These are phyloP conservation scores for Callinectes sapidus DNA, from an alignment of 2,888 invertebrate genomes.

Conservation along the genomic window DNA sequence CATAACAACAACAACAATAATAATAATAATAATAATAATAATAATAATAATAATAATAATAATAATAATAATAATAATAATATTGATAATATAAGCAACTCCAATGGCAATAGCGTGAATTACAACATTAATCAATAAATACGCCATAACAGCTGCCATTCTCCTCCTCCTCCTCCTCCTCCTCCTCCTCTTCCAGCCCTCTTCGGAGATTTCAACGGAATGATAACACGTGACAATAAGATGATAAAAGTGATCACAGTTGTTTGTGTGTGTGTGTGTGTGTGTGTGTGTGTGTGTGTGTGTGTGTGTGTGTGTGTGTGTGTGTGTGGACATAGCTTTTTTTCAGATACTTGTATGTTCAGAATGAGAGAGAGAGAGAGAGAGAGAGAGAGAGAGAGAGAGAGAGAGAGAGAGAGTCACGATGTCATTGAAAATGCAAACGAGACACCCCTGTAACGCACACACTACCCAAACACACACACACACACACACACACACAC, in stretches of 20 bases:
- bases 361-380: constrained; percentile 36
- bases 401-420: background rate
- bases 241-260: background rate
- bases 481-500: background rate
- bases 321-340: background rate
- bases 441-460: background rate
- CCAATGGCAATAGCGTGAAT: background rate
- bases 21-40: background rate
- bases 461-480: constrained; percentile 35
- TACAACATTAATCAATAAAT: background rate
- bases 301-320: constrained; percentile 28
- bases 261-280: constrained; percentile 34
- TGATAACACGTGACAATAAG: background rate
- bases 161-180: constrained; percentile 18
- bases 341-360: background rate
- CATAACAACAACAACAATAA: background rate
- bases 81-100: background rate
- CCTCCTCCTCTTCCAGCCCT: background rate
- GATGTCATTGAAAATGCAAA: background rate
- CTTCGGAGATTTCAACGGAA: constrained; percentile 25
- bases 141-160: background rate
- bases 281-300: constrained; percentile 35
- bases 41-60: background rate
- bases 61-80: background rate
- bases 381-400: constrained; percentile 11